phyloP scores from a whole-genome alignment of 2,888 invertebrate genomes.

The Dicranocentrus wangi region DNA sequence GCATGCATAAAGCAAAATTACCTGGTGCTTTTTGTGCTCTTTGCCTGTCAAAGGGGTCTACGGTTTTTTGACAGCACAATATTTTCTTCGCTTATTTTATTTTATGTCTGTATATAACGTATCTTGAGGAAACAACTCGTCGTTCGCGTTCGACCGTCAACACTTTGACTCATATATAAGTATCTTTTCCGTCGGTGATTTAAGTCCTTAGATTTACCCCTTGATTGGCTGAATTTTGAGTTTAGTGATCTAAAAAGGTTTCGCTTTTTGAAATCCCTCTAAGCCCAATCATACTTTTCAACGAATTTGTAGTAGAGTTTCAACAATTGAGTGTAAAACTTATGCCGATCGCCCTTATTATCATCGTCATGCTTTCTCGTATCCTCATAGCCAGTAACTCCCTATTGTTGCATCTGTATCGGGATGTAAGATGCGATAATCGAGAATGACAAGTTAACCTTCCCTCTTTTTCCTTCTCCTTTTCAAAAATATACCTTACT shows the following conservation, averaged over 20 bases:
- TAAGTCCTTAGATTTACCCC: slow-evolving; percentile 53
- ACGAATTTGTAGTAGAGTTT: slow-evolving; percentile 47
- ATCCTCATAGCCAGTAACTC: too few species aligned
- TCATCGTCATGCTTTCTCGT: too few species aligned
- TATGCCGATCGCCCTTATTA: too few species aligned
- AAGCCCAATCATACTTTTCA: slow-evolving; percentile 20
- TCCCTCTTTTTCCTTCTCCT: slow-evolving; percentile 25
- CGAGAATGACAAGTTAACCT: slow-evolving; percentile 61
- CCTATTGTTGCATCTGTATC: not conserved
- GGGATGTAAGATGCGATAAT: slow-evolving; percentile 37
- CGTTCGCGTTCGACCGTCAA: slow-evolving; percentile 32
- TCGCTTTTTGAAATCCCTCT: not conserved
- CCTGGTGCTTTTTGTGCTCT: too few species aligned
- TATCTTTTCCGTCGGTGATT: slow-evolving; percentile 42
- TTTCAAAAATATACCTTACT: slow-evolving; percentile 51
- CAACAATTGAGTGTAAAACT: too few species aligned
- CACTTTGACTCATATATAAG: slow-evolving; percentile 52
- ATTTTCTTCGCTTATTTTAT: not conserved
- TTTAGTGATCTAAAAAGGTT: not conserved
- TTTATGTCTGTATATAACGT: not conserved
- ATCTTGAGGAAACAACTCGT: not conserved
- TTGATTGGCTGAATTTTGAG: slow-evolving; percentile 48
- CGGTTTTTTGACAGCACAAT: too few species aligned
- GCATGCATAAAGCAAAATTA: too few species aligned
- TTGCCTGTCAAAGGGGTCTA: too few species aligned